phyloP scores from a whole-genome alignment of 1,140 invertebrate species.

The Elymnias hypermnestra region DNA sequence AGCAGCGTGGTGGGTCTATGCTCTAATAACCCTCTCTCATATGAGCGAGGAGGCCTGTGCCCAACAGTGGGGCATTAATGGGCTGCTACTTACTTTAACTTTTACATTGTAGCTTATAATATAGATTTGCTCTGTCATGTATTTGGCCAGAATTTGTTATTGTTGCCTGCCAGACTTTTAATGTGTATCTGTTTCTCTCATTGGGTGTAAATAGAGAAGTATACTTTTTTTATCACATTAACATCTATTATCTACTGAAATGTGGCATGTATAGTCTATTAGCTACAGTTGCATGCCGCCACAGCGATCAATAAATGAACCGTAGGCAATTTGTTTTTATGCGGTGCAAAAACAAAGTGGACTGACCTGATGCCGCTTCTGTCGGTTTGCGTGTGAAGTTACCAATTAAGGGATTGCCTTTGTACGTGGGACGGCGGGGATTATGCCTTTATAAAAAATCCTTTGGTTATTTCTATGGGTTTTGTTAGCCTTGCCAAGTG shows the following conservation, averaged over 20 bases:
- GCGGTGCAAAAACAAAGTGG: constrained; percentile 68
- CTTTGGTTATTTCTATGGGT: not conserved
- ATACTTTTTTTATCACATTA: too few relatives aligned
- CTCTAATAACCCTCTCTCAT: too few relatives aligned
- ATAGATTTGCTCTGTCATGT: too few relatives aligned
- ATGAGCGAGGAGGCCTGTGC: too few relatives aligned
- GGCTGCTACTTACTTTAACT: too few relatives aligned
- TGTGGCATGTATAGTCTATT: constrained; percentile 49
- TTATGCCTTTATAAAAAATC: not conserved
- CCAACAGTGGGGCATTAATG: too few relatives aligned
- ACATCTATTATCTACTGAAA: not conserved
- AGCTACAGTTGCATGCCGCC: constrained; percentile 51
- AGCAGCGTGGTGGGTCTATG: too few relatives aligned
- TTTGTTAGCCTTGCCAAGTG: not conserved
- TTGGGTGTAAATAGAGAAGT: too few relatives aligned
- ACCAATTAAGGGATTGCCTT: constrained; percentile 13
- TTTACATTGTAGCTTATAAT: too few relatives aligned
- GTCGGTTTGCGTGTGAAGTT: constrained; percentile 50
- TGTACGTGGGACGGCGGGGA: constrained; percentile 3
- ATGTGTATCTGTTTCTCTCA: too few relatives aligned
- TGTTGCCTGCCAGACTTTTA: too few relatives aligned
- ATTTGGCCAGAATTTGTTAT: too few relatives aligned
- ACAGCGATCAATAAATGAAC: constrained; percentile 59
- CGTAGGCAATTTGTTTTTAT: constrained; percentile 62
- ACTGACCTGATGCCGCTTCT: constrained; percentile 53